Base-by-base conservation (phyloP, 2,888 invertebrate species). In the Lasioglossum figueresi region DNA sequence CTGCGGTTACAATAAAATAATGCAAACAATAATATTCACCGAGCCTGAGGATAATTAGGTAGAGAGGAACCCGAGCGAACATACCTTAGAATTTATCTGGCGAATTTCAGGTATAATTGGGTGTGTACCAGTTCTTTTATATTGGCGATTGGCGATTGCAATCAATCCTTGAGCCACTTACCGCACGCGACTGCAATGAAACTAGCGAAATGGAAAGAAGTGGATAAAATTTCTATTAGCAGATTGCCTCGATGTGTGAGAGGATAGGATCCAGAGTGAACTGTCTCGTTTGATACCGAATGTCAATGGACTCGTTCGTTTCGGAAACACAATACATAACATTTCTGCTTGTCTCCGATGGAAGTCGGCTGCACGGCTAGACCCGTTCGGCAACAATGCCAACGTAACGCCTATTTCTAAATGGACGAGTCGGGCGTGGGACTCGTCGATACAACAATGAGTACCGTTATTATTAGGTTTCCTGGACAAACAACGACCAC, bases 391-490 rank as follows among this genome's bases (percentile, higher is more conserved):
- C 89, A 89, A 90, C 90, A 91, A 91, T 91, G 84, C 56, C 88
- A 82, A 84, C 81, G 91, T 88, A 90, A 91, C 90, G 91, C 91
- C 90, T 90, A 87, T 90, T 92, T 92, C 91, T 88, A 91, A 91
- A 91, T 85, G 90, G 91, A 72, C 88, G 85, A 80, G 23, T 75
- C 86, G 85, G 87, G 86, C 91, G 91, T 92, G 92, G 92, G 92
- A 93, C 89, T 89, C 72, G 91, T 89, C 91, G 89, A 73, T 83
- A 86, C 89, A 90, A 93, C 92, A 93, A 91, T 90, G 90, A 87
- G 88, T 86, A 88, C 92, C 92, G 92, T 93, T 93, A 92, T 91
- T 91, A 92, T 91, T 91, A 87, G 87, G 79, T 71, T 79, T 71
- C 77, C 84, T 79, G 82, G 86, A 79, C 84, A 86, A 84, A 83